Evolutionary conservation across 2,113 vertebrate genomes (phyloP).

Genomic region (Turdus rufiventris): DNA sequence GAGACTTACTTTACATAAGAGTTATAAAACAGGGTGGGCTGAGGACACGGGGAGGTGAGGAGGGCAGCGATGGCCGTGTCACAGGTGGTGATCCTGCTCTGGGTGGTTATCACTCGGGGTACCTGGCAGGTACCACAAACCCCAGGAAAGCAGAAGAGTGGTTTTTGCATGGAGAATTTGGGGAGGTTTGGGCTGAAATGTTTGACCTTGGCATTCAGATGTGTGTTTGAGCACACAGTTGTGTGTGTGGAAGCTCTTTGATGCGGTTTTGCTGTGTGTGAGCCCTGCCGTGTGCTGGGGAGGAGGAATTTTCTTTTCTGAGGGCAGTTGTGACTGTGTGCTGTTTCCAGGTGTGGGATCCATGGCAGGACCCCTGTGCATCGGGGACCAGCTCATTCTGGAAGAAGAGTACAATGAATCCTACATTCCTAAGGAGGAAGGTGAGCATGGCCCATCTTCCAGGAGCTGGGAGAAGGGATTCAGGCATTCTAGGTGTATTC

Average conservation of each 20-base stretch:
- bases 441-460: neutral
- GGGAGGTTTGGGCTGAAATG: neutral
- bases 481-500: accelerated
- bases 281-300: neutral
- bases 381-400: slow-evolving; percentile 89
- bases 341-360: neutral
- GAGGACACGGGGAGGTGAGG: neutral
- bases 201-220: accelerated
- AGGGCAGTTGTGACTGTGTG: neutral
- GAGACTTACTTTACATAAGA: neutral
- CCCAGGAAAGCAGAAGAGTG: neutral
- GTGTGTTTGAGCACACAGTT: neutral
- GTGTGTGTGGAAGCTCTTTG: neutral
- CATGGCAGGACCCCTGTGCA: slow-evolving; percentile 73
- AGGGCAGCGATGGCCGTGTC: accelerated
- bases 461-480: neutral
- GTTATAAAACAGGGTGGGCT: neutral
- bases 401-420: slow-evolving; percentile 87
- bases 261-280: accelerated
- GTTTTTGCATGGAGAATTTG: neutral
- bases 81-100: neutral
- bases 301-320: neutral
- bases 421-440: slow-evolving; percentile 76
- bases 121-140: neutral
- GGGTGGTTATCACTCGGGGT: accelerated